Percentiles rank a stretch among this genome's conserved stretches.
phyloP scores from a whole-genome alignment of 2,113 vertebrate species.

The Platanista minor region DNA sequence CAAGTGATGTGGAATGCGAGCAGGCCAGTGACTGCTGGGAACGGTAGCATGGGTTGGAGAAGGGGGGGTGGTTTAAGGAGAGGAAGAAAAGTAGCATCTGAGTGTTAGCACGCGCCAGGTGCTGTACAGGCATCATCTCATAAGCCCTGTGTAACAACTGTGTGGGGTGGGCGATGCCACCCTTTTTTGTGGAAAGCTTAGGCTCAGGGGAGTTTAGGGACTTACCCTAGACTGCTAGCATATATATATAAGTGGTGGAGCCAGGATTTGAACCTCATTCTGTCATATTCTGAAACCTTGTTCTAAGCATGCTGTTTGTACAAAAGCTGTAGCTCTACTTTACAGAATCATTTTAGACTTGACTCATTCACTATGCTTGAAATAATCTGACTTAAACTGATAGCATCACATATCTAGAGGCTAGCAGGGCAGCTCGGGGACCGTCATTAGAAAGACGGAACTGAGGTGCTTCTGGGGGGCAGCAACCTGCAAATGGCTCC shows the following conservation, averaged over 20 bases:
- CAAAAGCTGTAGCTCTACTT: neutral
- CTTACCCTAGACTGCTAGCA: neutral
- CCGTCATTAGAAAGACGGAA: neutral
- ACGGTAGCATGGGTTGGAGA: neutral
- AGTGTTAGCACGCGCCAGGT: neutral
- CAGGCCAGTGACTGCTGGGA: neutral
- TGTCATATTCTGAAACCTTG: neutral
- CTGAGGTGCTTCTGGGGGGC: no score
- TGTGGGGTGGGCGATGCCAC: rapidly evolving
- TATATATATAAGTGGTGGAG: neutral
- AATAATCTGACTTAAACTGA: neutral
- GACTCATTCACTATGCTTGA: neutral
- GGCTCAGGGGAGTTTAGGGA: neutral
- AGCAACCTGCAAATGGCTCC: no score
- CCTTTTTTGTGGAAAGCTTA: no score
- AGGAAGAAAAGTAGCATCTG: neutral
- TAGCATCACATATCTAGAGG: neutral
- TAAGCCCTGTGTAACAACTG: rapidly evolving
- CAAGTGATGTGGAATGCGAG: neutral
- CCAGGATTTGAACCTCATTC: neutral
- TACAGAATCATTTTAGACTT: neutral
- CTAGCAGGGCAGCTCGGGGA: rapidly evolving
- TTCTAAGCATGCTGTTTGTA: neutral
- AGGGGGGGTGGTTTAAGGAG: rapidly evolving
- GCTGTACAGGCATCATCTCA: neutral